These are phyloP conservation scores for Zaprionus nigranus DNA, from an alignment of 1,140 invertebrate species.

Conservation along the genomic window DNA sequence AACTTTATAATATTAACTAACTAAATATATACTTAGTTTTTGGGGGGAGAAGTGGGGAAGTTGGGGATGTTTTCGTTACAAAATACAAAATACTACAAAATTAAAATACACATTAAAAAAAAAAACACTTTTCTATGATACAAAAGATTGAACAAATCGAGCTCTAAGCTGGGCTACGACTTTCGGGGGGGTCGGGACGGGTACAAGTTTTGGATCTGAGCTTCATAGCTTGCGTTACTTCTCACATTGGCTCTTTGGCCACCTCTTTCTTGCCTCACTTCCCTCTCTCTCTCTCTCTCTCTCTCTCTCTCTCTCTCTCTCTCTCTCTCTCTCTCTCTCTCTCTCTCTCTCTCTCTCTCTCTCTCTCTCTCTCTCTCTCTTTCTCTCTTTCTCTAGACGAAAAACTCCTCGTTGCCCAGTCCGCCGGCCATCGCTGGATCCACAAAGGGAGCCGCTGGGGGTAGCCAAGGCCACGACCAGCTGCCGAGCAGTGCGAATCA, in stretches of 20 bases:
- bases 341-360: constrained; percentile 11
- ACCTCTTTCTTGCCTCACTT: not conserved
- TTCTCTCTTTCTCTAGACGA: constrained; percentile 44
- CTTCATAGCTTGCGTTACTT: not conserved
- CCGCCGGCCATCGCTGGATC: constrained; percentile 51
- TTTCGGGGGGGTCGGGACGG: constrained; percentile 9
- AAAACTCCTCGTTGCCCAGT: constrained; percentile 72
- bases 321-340: not conserved
- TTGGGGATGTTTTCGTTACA: not conserved
- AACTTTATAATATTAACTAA: constrained; percentile 35
- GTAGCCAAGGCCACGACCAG: constrained; percentile 69
- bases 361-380: not conserved
- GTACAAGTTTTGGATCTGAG: constrained; percentile 27
- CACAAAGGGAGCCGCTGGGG: constrained; percentile 46
- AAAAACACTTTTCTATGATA: constrained; percentile 46
- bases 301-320: constrained; percentile 4
- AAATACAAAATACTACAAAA: constrained; percentile 36
- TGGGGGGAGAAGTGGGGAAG: not conserved
- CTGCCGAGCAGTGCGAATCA: constrained; percentile 73
- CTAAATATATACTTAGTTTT: constrained; percentile 7
- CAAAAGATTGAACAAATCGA: constrained; percentile 39
- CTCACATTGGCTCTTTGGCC: not conserved
- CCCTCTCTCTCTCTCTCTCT: not conserved
- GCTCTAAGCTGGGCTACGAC: constrained; percentile 36
- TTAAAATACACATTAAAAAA: constrained; percentile 19